Evolutionary conservation across 30 jellyfish, hydroid and myxozoan genomes (phyloP), one percentile per base, ranked within the genome.

Genomic region (Aurelia sp.): DNA sequence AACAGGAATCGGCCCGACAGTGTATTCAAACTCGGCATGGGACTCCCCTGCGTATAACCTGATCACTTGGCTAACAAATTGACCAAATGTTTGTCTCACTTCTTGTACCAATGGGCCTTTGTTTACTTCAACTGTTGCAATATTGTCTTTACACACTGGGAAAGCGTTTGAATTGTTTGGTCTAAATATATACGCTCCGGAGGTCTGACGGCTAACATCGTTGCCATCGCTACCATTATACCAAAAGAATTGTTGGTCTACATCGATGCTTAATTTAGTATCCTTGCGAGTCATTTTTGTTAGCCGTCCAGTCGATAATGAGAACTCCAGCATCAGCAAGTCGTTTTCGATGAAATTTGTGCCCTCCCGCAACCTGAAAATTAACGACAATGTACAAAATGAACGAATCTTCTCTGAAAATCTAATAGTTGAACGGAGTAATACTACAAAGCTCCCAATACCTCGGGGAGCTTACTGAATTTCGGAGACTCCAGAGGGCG

Each of bases 1-100:
- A 41, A 93, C 88, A 23, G 98, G 98, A 41, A 93, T 93, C 27
- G 98, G 98, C 16, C 98, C 98, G 47, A 93, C 90, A 17, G 96
- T 88, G 86, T 94, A 86, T 76, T 94, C 97, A 65, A 89, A 84
- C 58, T 94, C 99, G 30, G 97, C 96, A 58, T 82, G 76, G 4
- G 91, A 73, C 51, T 76, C 93, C 11, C 91, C 96, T 3, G 81
- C 86, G 58, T 81, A 89, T 65, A 94, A 48, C 41, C 99, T 87
- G 27, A 94, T 74, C 22, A 81, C 95, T 59, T 93, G 98, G 59
- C 98, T 93, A 73, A 93, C 98, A 37, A 87, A 18, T 37, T 96
- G 86, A 2, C 98, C 98, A 84, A 93, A 93, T 19, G 81, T 87
- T 73, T 93, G 98, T 30, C 98, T 82, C 20, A 90, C 87, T 71